These are phyloP conservation scores for Andrena fulva DNA, from an alignment of 2,888 invertebrate species.

Conservation along the genomic window DNA sequence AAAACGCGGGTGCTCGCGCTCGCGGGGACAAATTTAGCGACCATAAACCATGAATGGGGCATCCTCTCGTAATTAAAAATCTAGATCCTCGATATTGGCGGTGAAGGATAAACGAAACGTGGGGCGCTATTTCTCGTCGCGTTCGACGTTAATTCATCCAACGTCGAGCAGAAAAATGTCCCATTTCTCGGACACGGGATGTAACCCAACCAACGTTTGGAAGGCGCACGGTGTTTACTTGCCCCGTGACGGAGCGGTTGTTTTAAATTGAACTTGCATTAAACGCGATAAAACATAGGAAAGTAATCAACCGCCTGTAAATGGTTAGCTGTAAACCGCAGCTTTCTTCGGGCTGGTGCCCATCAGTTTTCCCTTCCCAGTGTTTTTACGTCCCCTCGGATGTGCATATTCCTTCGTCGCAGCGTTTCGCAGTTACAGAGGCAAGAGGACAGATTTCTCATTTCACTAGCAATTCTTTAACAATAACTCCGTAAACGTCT, in stretches of 20 bases:
- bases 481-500: background rate
- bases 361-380: background rate
- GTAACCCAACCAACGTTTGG: conserved; percentile 1
- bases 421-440: background rate
- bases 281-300: conserved; percentile 4
- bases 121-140: background rate
- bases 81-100: background rate
- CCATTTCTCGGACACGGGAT: background rate
- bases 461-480: background rate
- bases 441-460: background rate
- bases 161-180: background rate
- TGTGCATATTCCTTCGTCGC: background rate
- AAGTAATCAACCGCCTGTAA: conserved; percentile 18
- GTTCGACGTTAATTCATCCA: conserved; percentile 2
- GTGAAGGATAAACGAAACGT: background rate
- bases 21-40: background rate
- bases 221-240: conserved; percentile 27
- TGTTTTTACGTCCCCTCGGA: background rate
- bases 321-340: background rate
- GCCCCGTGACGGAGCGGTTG: conserved; percentile 19
- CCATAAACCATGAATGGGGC: conserved; percentile 11
- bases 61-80: conserved; percentile 26
- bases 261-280: conserved; percentile 44
- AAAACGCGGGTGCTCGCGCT: background rate
- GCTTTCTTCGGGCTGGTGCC: background rate